A percentile compares a stretch with the other conserved stretches of the same genome.
Conservation (phyloP, 2,888 invertebrate species). For the Drosophila melanosoma region DNA sequence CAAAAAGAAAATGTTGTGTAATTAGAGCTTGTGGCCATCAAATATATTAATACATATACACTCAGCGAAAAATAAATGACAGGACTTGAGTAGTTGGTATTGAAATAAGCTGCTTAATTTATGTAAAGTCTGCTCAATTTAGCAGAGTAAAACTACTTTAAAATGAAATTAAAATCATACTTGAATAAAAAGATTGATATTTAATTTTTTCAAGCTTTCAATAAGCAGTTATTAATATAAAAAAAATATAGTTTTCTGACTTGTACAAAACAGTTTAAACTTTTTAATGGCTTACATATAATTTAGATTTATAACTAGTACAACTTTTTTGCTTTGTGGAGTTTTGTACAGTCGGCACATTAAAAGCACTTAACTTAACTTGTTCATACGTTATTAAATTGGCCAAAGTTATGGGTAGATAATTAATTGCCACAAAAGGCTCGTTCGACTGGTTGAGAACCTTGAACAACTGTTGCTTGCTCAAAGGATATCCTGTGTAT, state of each 20-base stretch:
- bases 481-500: conserved; percentile 59
- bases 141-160: not conserved
- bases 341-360: not conserved
- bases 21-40: conserved; percentile 5
- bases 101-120: not conserved
- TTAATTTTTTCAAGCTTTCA: not conserved
- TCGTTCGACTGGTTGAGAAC: conserved; percentile 4
- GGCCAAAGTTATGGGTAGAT: conserved; percentile 56
- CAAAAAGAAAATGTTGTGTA: conserved; percentile 4
- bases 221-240: not conserved
- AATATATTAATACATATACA: not conserved
- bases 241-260: not conserved
- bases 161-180: not conserved
- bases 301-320: not conserved
- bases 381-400: conserved; percentile 33
- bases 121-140: not conserved
- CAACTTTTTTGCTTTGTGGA: not conserved
- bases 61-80: not conserved
- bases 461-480: conserved; percentile 38
- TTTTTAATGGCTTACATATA: not conserved
- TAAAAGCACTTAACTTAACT: conserved; percentile 34
- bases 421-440: conserved; percentile 49
- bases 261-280: not conserved
- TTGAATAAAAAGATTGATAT: not conserved
- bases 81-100: not conserved